Evolutionary conservation across 1,140 invertebrate genomes (phyloP).

Genomic region (Bombus consobrinus): DNA sequence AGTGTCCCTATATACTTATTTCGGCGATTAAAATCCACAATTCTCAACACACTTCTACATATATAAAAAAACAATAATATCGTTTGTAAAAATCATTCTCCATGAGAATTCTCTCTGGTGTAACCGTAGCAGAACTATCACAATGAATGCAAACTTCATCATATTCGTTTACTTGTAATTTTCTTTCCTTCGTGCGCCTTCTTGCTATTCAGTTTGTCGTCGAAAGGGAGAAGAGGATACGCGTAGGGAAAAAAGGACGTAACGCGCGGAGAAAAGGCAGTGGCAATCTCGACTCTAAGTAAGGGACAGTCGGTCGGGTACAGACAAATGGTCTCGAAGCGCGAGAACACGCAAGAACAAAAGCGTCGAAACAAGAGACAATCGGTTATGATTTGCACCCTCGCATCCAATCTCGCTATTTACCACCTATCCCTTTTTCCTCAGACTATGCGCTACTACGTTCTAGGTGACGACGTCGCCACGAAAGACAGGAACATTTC

Average conservation of each 20-base stretch:
- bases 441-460: neutral
- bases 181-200: neutral
- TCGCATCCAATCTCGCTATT: conserved; percentile 14
- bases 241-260: neutral
- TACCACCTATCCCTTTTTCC: conserved; percentile 23
- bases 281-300: conserved; percentile 33
- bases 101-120: neutral
- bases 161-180: conserved; percentile 29
- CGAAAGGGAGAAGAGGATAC: neutral
- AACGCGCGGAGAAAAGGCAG: conserved; percentile 6
- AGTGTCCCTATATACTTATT: too few relatives aligned
- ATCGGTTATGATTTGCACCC: conserved; percentile 70
- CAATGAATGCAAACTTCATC: neutral
- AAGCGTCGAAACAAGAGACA: conserved; percentile 69
- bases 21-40: too few relatives aligned
- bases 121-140: neutral
- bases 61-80: neutral
- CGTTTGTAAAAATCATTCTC: neutral
- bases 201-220: conserved; percentile 33
- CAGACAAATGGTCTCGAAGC: conserved; percentile 62
- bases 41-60: too few relatives aligned
- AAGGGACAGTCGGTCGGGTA: conserved; percentile 7
- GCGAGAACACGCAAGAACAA: conserved; percentile 49
- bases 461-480: conserved; percentile 24
- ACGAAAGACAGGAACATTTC: conserved; percentile 58